Evolutionary conservation across 2,113 vertebrate species (phyloP).

Genomic region (Ochotona curzoniae): DNA sequence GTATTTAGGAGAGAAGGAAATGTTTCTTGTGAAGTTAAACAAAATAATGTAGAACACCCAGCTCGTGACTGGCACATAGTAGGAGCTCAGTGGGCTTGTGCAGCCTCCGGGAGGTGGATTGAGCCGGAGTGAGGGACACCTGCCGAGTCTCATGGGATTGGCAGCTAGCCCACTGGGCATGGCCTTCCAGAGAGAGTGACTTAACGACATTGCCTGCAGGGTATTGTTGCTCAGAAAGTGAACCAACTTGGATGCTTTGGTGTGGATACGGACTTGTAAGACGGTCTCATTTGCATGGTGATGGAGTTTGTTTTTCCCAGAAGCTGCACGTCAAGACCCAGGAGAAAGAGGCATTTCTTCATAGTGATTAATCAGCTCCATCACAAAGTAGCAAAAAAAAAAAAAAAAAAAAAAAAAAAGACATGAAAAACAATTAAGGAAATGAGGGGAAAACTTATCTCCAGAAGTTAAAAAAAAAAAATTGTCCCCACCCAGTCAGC

Average conservation of each 20-base stretch:
- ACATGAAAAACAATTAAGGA: constrained; percentile 71
- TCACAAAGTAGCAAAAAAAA: constrained; percentile 55
- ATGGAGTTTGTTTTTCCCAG: constrained; percentile 70
- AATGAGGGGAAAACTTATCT: constrained; percentile 63
- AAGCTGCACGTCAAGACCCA: constrained; percentile 72
- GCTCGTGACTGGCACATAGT: background rate
- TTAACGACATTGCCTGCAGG: constrained; percentile 51
- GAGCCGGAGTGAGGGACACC: background rate
- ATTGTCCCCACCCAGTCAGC: constrained; percentile 47
- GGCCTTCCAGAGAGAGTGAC: background rate
- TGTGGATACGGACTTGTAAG: constrained; percentile 57
- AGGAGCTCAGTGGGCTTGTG: background rate
- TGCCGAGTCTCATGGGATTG: background rate
- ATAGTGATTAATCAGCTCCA: constrained; percentile 77
- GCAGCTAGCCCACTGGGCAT: background rate
- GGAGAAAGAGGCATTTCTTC: constrained; percentile 72
- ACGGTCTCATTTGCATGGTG: constrained; percentile 73
- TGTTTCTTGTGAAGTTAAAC: background rate
- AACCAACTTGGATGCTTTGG: constrained; percentile 65
- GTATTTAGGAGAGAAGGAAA: background rate
- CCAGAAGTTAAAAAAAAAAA: constrained; percentile 10
- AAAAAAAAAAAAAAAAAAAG: constrained; percentile 20
- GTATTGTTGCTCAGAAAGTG: constrained; percentile 60
- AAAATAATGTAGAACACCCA: background rate
- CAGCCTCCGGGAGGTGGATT: background rate